Conservation (phyloP, 2,797 vertebrate species). For the Euthynnus affinis region DNA sequence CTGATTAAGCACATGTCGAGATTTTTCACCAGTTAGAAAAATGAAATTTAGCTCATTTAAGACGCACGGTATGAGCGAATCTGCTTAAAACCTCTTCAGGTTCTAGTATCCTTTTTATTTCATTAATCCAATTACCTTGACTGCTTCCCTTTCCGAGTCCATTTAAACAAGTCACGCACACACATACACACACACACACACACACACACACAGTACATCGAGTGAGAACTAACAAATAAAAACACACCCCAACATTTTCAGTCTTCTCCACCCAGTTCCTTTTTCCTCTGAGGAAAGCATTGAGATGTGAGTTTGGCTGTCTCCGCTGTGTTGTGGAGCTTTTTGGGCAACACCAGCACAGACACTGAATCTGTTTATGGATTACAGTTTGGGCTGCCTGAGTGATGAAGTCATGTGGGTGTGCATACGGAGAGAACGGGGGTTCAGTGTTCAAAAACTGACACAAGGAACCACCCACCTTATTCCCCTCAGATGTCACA, state of each 20-base stretch:
- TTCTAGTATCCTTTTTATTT: neutral
- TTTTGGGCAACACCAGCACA: slow-evolving; percentile 61
- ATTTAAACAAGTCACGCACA: slow-evolving; percentile 12
- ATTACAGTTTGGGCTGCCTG: slow-evolving; percentile 63
- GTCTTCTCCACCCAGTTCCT: slow-evolving; percentile 42
- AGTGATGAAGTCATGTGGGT: slow-evolving; percentile 66
- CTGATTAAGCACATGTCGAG: no score
- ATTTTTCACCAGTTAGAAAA: neutral
- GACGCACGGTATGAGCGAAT: neutral
- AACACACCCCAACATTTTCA: slow-evolving; percentile 18
- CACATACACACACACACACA: slow-evolving; percentile 4
- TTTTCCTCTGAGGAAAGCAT: slow-evolving; percentile 52
- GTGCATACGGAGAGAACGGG: slow-evolving; percentile 29
- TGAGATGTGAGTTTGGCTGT: slow-evolving; percentile 52
- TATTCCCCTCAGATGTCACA: slow-evolving; percentile 34
- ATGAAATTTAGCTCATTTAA: neutral
- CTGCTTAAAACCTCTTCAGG: neutral
- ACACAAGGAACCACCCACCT: slow-evolving; percentile 32
- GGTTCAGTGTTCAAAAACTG: slow-evolving; percentile 46
- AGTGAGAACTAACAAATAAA: slow-evolving; percentile 18
- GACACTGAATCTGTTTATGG: slow-evolving; percentile 63
- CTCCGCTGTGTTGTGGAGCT: slow-evolving; percentile 59
- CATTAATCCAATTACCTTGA: neutral
- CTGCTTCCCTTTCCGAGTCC: neutral
- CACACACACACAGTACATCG: neutral